These are phyloP conservation scores for Callinectes sapidus DNA, from an alignment of 2,888 invertebrate genomes.

Conservation along the genomic window DNA sequence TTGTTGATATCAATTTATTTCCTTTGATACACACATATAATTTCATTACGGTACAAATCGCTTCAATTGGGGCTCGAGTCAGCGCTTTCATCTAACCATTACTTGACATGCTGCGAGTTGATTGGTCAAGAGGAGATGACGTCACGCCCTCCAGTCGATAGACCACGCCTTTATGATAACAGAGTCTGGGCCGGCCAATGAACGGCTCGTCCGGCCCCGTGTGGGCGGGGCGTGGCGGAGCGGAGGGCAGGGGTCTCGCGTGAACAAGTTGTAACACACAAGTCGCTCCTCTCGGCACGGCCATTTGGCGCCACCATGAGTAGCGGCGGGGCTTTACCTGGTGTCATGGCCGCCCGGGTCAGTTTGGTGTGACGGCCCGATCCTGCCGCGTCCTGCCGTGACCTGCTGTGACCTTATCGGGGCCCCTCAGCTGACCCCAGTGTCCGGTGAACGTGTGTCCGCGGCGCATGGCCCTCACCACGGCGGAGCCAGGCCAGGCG, in stretches of 20 bases:
- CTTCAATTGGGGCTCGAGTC: slow-evolving; percentile 73
- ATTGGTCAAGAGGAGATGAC: slow-evolving; percentile 69
- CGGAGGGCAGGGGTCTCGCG: slow-evolving; percentile 41
- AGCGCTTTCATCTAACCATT: slow-evolving; percentile 73
- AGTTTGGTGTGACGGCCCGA: slow-evolving; percentile 39
- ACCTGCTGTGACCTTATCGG: slow-evolving; percentile 34
- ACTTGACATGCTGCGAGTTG: slow-evolving; percentile 65
- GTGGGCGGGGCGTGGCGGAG: slow-evolving; percentile 15
- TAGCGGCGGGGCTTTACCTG: slow-evolving; percentile 29
- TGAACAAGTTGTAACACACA: slow-evolving; percentile 62
- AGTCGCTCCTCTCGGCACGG: slow-evolving; percentile 45
- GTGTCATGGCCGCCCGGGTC: slow-evolving; percentile 52
- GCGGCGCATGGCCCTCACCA: slow-evolving; percentile 59
- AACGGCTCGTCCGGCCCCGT: neutral
- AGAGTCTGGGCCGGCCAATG: slow-evolving; percentile 46
- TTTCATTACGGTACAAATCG: slow-evolving; percentile 73
- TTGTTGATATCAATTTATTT: slow-evolving; percentile 73
- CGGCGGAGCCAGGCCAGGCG: slow-evolving; percentile 51
- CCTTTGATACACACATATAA: slow-evolving; percentile 73
- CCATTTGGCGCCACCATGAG: slow-evolving; percentile 60
- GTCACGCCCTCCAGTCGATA: slow-evolving; percentile 58
- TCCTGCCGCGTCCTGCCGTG: slow-evolving; percentile 34
- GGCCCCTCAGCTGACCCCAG: slow-evolving; percentile 22
- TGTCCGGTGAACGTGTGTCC: slow-evolving; percentile 41
- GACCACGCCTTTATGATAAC: slow-evolving; percentile 54